Evolutionary conservation across 2,797 vertebrate species (phyloP), one percentile per base, ranked within the genome.

Genomic region (Galaxias olidus): DNA sequence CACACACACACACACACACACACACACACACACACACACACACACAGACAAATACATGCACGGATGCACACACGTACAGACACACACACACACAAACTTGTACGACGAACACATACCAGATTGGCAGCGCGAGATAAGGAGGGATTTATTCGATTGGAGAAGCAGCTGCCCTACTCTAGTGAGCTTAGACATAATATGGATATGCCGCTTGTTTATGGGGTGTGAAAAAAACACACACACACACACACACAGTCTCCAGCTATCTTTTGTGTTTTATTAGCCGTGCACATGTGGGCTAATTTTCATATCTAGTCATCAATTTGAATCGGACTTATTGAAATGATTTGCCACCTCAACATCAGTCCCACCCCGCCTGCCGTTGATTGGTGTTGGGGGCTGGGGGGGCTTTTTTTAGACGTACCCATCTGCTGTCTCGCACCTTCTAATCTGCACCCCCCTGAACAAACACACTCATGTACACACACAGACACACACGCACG

Each of bases 381-480:
- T 87, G 85, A 86, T 87, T 82, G 82, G 79, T 84, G 75, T 78
- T 78, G 78, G 81, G 80, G 79, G 84, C 81, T 85, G 72, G 75
- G 73, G 76, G 80, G 85, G 79, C 83, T 84, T 87, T 85, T 75
- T 90, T 90, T 89, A 90, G 88, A 91, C 88, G 77, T 84, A 86
- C 79, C 90, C 91, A 92, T 93, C 92, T 93, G 91, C 89, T 90
- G 90, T 93, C 91, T 93, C 86, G 76, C 91, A 92, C 90, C 88
- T 92, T 88, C 79, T 90, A 90, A 91, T 92, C 89, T 88, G 79
- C 77, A 75, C 75, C 68, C 66, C 78, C 69, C 58, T 30, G 30
- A 30, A 65, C 66, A 15, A 45, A 44, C 63, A 20, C 51, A 50
- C 58, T 64, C 69, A 47, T 61, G 54, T 42, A 64, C 44, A 72